These are phyloP conservation scores for Drosophila quinaria DNA, from an alignment of 2,888 invertebrate genomes.

Conservation along the genomic window DNA sequence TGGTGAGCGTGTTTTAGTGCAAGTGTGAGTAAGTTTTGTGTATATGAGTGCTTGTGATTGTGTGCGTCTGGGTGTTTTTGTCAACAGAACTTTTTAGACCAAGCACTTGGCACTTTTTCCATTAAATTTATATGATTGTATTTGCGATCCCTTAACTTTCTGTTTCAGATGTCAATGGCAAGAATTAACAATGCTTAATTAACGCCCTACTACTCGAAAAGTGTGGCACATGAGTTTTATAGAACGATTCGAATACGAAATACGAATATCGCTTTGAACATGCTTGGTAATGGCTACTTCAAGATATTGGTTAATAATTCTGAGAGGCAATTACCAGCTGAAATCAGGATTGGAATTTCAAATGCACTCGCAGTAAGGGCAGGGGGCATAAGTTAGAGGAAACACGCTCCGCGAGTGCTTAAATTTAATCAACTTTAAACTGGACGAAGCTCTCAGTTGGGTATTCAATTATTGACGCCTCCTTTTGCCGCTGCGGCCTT, in stretches of 20 bases:
- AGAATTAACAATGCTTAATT: constrained; percentile 67
- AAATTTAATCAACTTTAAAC: constrained; percentile 70
- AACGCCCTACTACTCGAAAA: constrained; percentile 4
- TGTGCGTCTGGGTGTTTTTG: constrained; percentile 43
- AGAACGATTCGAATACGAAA: not conserved
- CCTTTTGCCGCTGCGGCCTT: constrained; percentile 52
- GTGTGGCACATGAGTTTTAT: not conserved
- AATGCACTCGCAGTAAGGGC: constrained; percentile 39
- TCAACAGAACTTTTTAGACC: constrained; percentile 57
- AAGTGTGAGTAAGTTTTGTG: constrained; percentile 10
- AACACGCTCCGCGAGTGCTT: constrained; percentile 39
- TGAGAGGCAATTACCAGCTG: constrained; percentile 52
- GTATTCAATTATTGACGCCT: constrained; percentile 75
- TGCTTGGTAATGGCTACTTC: not conserved
- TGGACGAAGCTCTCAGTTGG: constrained; percentile 49
- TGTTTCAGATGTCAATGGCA: constrained; percentile 60
- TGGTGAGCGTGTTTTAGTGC: constrained; percentile 35
- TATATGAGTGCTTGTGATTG: constrained; percentile 6
- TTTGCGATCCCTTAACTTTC: constrained; percentile 53
- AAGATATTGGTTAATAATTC: constrained; percentile 53
- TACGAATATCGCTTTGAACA: not conserved
- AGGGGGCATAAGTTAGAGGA: constrained; percentile 4
- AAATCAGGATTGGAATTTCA: constrained; percentile 61
- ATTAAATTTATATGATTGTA: constrained; percentile 65
- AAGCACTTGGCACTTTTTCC: constrained; percentile 60